Base-by-base conservation (phyloP, 2,113 vertebrate genomes). In the Loxodonta africana region DNA sequence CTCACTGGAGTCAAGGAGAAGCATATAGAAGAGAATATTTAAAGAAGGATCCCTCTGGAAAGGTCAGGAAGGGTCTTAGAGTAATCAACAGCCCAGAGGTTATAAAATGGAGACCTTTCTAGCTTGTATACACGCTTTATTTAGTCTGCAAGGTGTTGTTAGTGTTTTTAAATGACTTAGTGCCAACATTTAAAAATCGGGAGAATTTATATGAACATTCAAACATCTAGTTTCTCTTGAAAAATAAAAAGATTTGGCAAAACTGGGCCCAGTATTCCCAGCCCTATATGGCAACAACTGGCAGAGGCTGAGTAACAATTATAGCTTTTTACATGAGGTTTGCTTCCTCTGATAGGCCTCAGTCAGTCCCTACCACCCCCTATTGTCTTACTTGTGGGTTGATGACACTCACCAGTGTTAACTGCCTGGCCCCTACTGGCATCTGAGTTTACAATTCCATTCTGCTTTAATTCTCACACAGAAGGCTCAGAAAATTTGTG, bases 211-310 rank as follows among this genome's bases (percentile, higher is more conserved):
- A 8, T 25, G 26, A 84, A 57, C 30, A 69, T 69, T 30, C 25
- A 67, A 92, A 84, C 20, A 90, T 48, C 14, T 93, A 67, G n/a
- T 90, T 90, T 86, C 69, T 93, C 26, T 76, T 37, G 20, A 10
- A 53, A 67, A 87, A n/a, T 0, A 2, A 85, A 37, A 46, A 62
- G 63, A 46, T 53, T 63, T 81, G 28, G n/a, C 46, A 80, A 88
- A 80, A 63, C 1, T 23, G 46, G 60, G 37, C 15, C 51, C 8
- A 4, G 10, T 2, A 30, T 46, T 28, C 74, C 63, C 3, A 51
- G 25, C 14, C 65, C 30, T 60, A 14, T 26, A 8, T 17, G 26
- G 74, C 12, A 37, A 23, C 41, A 85, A 41, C 25, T 67, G 37
- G 15, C 25, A n/a, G 48, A 41, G 67, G n/a, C 28, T 71, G 8